Conservation (phyloP, 2,888 invertebrate genomes). For the Entomobrya proxima region DNA sequence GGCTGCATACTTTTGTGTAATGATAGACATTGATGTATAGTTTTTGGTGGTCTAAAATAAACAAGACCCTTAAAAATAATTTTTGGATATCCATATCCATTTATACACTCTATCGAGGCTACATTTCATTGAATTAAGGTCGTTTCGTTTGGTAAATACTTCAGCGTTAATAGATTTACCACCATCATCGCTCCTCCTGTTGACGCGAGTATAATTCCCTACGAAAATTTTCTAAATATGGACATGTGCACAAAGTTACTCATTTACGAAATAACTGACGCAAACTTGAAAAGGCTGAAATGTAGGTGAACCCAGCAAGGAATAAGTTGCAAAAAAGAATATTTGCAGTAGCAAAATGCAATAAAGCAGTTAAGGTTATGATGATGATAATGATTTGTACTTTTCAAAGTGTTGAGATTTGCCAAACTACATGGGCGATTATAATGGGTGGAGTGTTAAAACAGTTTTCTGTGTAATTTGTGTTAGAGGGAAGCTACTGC, state of each 20-base stretch:
- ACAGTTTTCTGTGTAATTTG: constrained; percentile 6
- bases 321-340: background rate
- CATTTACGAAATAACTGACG: background rate
- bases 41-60: background rate
- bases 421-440: too few relatives aligned
- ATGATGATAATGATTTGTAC: background rate
- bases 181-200: too few relatives aligned
- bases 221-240: constrained; percentile 16
- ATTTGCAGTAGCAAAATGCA: background rate
- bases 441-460: constrained; percentile 30
- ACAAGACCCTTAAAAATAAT: background rate
- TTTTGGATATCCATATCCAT: background rate
- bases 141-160: too few relatives aligned
- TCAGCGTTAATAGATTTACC: too few relatives aligned
- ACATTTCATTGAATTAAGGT: background rate
- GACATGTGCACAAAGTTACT: background rate
- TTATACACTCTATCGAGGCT: background rate
- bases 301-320: constrained; percentile 34
- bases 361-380: background rate
- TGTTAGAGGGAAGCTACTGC: background rate
- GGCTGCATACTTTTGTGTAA: background rate
- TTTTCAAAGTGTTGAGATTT: too few relatives aligned
- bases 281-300: background rate
- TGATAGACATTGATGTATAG: background rate
- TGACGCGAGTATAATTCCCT: too few relatives aligned